Percentiles rank a stretch among this genome's conserved stretches.
phyloP scores from a whole-genome alignment of 2,888 invertebrate genomes.

The Calameuta pallipes region DNA sequence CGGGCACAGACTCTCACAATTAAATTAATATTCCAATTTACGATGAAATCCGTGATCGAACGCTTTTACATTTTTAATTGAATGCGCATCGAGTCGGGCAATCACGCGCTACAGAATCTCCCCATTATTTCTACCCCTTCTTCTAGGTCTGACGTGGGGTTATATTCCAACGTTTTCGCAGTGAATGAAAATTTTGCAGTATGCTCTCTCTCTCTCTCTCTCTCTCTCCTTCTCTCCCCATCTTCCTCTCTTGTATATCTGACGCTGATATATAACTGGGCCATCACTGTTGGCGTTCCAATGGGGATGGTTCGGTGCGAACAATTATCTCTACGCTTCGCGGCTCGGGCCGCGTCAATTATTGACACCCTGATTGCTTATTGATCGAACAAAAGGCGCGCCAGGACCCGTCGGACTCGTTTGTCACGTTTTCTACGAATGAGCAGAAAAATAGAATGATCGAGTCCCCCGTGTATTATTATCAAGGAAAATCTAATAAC shows the following conservation, averaged over 20 bases:
- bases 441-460: background rate
- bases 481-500: background rate
- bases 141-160: background rate
- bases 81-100: background rate
- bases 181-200: background rate
- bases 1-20: background rate
- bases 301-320: background rate
- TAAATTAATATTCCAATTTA: background rate
- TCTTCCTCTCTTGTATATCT: background rate
- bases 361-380: constrained; percentile 35
- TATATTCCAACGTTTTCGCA: background rate
- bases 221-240: background rate
- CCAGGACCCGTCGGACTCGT: background rate
- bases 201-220: background rate
- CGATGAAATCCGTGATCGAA: background rate
- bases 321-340: constrained; percentile 4
- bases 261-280: background rate
- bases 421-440: background rate
- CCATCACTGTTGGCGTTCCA: background rate
- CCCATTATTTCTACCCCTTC: background rate
- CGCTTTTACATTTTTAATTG: background rate
- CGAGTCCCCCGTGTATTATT: background rate
- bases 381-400: constrained; percentile 19
- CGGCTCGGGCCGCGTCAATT: constrained; percentile 24
- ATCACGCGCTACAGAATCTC: background rate